Percentiles rank a stretch among this genome's conserved stretches.
phyloP scores from a whole-genome alignment of 2,113 vertebrate species.

The Crotalus helleri region DNA sequence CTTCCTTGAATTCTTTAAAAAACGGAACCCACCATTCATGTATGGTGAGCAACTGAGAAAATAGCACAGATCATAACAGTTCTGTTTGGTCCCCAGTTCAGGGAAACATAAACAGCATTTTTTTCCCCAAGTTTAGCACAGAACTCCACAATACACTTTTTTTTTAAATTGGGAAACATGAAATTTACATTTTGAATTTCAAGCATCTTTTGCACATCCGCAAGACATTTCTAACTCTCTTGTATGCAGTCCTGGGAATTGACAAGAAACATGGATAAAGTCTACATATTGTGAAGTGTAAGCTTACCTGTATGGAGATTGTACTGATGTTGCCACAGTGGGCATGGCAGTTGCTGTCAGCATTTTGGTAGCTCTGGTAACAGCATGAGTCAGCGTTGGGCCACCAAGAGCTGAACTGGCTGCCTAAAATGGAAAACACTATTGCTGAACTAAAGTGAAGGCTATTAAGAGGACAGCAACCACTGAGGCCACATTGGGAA shows the following conservation, averaged over 20 bases:
- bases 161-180: background rate
- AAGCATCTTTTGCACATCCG: background rate
- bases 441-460: background rate
- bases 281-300: background rate
- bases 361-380: conserved; percentile 98
- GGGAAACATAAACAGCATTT: background rate
- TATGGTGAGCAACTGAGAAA: background rate
- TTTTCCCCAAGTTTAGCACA: background rate
- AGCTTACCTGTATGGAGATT: conserved; percentile 93
- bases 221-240: background rate
- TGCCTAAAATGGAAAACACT: conserved; percentile 72
- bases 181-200: background rate
- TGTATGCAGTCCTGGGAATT: background rate
- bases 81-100: background rate
- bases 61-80: background rate
- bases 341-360: conserved; percentile 98
- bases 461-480: background rate
- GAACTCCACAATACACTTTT: background rate
- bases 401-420: conserved; percentile 95
- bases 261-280: background rate
- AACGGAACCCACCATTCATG: background rate
- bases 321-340: conserved; percentile 95
- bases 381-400: conserved; percentile 94
- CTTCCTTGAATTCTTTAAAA: background rate
- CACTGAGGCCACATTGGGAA: background rate